Evolutionary conservation across 2,888 invertebrate genomes (phyloP).

Genomic region (Suillia variegata): DNA sequence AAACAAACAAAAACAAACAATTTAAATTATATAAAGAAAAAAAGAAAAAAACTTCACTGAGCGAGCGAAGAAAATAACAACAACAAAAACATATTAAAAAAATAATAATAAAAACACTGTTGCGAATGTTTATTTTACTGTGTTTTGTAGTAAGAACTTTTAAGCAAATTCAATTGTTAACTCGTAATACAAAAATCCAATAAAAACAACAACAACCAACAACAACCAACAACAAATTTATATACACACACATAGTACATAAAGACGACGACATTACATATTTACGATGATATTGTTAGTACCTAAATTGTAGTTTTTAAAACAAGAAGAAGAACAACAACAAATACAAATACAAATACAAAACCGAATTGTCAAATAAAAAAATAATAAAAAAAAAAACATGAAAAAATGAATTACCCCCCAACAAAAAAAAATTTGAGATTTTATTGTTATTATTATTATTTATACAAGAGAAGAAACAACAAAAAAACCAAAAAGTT

Average conservation of each 20-base stretch:
- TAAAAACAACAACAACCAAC: conserved; percentile 28
- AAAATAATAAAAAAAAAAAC: conserved; percentile 25
- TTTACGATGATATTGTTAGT: conserved; percentile 60
- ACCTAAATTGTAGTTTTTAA: conserved; percentile 46
- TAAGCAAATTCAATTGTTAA: conserved; percentile 28
- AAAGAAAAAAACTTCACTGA: conserved; percentile 36
- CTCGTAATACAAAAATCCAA: conserved; percentile 24
- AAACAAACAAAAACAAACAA: conserved; percentile 36
- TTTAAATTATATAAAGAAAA: conserved; percentile 24
- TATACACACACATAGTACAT: too few species aligned
- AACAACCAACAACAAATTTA: conserved; percentile 40
- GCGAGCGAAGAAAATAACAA: conserved; percentile 35
- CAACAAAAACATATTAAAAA: conserved; percentile 24
- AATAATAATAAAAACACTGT: conserved; percentile 35
- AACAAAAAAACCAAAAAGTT: too few species aligned
- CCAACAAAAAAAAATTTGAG: too few species aligned
- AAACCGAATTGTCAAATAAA: conserved; percentile 22
- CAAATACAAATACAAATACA: conserved; percentile 25
- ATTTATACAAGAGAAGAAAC: conserved; percentile 31
- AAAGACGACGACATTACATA: too few species aligned
- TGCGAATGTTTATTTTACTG: conserved; percentile 33
- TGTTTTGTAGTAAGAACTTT: conserved; percentile 46
- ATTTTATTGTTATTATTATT: conserved; percentile 42
- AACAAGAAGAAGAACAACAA: conserved; percentile 28
- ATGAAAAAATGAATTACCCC: too few species aligned